Base-by-base conservation (phyloP, 2,113 vertebrate species). In the Prunella fulvescens region DNA sequence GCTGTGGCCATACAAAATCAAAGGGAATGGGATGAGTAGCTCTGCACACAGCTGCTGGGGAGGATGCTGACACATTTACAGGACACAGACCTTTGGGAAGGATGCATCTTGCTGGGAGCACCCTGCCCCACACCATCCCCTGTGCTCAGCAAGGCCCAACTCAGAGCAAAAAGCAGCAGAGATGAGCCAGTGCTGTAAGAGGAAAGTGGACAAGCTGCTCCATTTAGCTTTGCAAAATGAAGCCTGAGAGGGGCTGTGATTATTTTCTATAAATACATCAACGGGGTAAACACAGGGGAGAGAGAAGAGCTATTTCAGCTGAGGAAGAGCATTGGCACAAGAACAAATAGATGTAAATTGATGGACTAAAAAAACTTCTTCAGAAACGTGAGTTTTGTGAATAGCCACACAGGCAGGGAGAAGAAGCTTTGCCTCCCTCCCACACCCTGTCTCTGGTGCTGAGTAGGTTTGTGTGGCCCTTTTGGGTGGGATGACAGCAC, bases 241-340 rank as follows among this genome's bases (percentile, higher is more conserved):
- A 91, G 78, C 37, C 57, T 82, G 90, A 87, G 92, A 94, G 78
- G 92, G 90, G 70, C 48, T 82, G 57, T 76, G 72, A 93, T 95
- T 90, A 93, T 94, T 87, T 95, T 76, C 95, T 96, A 91, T 94
- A 95, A 96, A 95, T 95, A 96, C 92, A 95, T 94, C 85, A 96
- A 91, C 74, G 85, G 93, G 81, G 93, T 93, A 96, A 92, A 95
- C 92, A 96, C 81, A 84, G 72, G 90, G 87, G 88, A 96, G 48
- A 93, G 19, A 91, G 37, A 94, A 76, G 78, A 94, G 90, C 81
- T 95, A 60, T 94, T 95, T 92, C 93, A 93, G 73, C 53, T 72
- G 61, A 93, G 70, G 57, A 81, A 93, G 90, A 88, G 96, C 87
- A 94, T 69, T 90, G 92, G 90, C 95, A 96, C 53, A 26, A 88